These are phyloP conservation scores for Tinea semifulvella DNA, from an alignment of 2,888 invertebrate genomes.

Conservation along the genomic window DNA sequence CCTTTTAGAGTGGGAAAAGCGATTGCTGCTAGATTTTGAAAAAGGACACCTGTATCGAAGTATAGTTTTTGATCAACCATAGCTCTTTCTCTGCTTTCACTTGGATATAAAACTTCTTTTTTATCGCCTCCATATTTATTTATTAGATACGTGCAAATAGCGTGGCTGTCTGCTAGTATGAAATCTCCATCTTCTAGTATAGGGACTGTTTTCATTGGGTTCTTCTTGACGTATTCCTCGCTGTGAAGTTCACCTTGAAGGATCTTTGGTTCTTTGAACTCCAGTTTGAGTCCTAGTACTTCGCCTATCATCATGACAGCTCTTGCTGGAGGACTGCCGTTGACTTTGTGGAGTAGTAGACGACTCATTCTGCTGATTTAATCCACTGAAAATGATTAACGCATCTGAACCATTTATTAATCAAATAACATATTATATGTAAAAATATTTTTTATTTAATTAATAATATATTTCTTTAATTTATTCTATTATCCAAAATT, in stretches of 20 bases:
- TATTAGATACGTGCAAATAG: conserved; percentile 33
- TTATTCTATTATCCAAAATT: too few species aligned
- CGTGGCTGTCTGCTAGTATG: conserved; percentile 25
- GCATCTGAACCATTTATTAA: neutral
- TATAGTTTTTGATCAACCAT: conserved; percentile 29
- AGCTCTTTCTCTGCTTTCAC: conserved; percentile 27
- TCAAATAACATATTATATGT: neutral
- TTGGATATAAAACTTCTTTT: conserved; percentile 28
- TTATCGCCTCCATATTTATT: conserved; percentile 34
- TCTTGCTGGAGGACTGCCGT: conserved; percentile 29
- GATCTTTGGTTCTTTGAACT: conserved; percentile 24
- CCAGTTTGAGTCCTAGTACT: conserved; percentile 27
- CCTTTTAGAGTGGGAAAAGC: conserved; percentile 17
- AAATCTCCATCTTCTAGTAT: conserved; percentile 35
- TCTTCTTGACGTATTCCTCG: conserved; percentile 31
- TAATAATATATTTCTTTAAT: too few species aligned
- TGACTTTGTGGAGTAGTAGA: conserved; percentile 26
- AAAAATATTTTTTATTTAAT: too few species aligned
- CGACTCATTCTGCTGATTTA: conserved; percentile 23
- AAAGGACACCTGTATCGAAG: conserved; percentile 28
- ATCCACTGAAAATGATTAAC: neutral
- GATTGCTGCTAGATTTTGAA: conserved; percentile 20
- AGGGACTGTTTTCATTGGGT: conserved; percentile 31
- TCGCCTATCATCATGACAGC: conserved; percentile 29
- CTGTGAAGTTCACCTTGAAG: conserved; percentile 22